Evolutionary conservation across 2,888 invertebrate species (phyloP).

Genomic region (Cosmia trapezina): DNA sequence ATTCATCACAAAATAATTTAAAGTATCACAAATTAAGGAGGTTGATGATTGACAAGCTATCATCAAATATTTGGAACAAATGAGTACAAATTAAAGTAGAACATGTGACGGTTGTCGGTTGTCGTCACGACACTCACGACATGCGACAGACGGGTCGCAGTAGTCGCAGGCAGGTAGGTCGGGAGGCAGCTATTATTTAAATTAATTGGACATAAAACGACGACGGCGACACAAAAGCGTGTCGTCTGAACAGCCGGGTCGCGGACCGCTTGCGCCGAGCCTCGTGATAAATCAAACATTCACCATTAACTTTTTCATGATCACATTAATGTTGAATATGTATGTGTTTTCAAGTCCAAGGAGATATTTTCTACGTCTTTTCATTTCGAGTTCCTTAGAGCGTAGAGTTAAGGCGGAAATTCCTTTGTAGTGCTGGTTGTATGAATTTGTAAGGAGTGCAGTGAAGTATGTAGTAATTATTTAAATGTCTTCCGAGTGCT

Average conservation of each 20-base stretch:
- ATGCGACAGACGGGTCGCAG: slow-evolving; percentile 75
- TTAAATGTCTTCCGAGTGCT: slow-evolving; percentile 15
- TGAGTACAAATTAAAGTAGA: slow-evolving; percentile 45
- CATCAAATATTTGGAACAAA: slow-evolving; percentile 39
- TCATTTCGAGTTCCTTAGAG: slow-evolving; percentile 26
- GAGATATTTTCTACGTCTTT: slow-evolving; percentile 47
- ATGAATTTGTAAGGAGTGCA: slow-evolving; percentile 19
- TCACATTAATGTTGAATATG: slow-evolving; percentile 59
- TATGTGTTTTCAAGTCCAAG: slow-evolving; percentile 53
- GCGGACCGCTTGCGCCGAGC: slow-evolving; percentile 66
- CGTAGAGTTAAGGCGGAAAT: slow-evolving; percentile 19
- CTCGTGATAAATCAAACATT: slow-evolving; percentile 73
- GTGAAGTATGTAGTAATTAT: slow-evolving; percentile 22
- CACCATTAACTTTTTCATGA: slow-evolving; percentile 69
- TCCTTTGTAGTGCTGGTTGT: slow-evolving; percentile 12
- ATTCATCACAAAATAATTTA: not conserved
- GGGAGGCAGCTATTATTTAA: slow-evolving; percentile 88
- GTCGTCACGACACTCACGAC: slow-evolving; percentile 60
- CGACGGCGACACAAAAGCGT: slow-evolving; percentile 80
- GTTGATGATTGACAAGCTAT: slow-evolving; percentile 31
- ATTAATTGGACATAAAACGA: slow-evolving; percentile 89
- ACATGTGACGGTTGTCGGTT: slow-evolving; percentile 51
- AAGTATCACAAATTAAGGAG: not conserved
- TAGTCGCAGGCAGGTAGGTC: slow-evolving; percentile 85
- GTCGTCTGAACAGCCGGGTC: slow-evolving; percentile 78